Conservation (phyloP, 1,140 invertebrate genomes). For the Littorina saxatilis region DNA sequence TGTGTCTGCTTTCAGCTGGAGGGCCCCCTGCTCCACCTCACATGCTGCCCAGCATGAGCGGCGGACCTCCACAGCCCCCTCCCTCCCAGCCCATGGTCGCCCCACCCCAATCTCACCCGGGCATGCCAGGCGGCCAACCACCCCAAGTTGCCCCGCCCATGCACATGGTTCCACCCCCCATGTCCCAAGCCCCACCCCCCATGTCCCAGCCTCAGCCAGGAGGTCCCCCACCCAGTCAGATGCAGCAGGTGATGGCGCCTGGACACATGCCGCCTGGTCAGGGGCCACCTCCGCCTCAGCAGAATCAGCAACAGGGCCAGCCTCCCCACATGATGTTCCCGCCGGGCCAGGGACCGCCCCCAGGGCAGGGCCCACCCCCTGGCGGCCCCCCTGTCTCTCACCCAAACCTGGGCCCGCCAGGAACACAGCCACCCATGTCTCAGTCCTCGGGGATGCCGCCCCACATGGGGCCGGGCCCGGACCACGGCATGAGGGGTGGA, state of each 20-base stretch:
- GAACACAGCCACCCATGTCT: slow-evolving; percentile 30
- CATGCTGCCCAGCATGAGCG: slow-evolving; percentile 22
- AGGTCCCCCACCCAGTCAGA: background rate
- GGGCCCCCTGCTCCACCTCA: slow-evolving; percentile 44
- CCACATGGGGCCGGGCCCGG: slow-evolving; percentile 28
- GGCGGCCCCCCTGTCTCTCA: slow-evolving; percentile 33
- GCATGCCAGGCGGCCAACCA: background rate
- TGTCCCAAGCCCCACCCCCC: slow-evolving; percentile 9
- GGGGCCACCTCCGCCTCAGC: background rate
- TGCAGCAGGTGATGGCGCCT: background rate
- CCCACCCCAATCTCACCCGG: background rate
- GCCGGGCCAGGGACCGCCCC: slow-evolving; percentile 30
- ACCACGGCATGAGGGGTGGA: slow-evolving; percentile 30
- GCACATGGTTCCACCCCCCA: slow-evolving; percentile 11
- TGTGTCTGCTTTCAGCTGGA: background rate
- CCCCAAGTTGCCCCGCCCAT: background rate
- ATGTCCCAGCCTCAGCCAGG: background rate
- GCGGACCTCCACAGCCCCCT: slow-evolving; percentile 28
- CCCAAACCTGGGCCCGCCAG: slow-evolving; percentile 25
- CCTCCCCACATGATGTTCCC: background rate
- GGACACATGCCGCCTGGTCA: background rate
- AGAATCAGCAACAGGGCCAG: background rate
- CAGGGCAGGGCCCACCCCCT: slow-evolving; percentile 31
- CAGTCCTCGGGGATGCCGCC: slow-evolving; percentile 33
- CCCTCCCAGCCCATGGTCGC: background rate